These are phyloP conservation scores for Platalea minor DNA, from an alignment of 2,797 vertebrate genomes.

Conservation along the genomic window DNA sequence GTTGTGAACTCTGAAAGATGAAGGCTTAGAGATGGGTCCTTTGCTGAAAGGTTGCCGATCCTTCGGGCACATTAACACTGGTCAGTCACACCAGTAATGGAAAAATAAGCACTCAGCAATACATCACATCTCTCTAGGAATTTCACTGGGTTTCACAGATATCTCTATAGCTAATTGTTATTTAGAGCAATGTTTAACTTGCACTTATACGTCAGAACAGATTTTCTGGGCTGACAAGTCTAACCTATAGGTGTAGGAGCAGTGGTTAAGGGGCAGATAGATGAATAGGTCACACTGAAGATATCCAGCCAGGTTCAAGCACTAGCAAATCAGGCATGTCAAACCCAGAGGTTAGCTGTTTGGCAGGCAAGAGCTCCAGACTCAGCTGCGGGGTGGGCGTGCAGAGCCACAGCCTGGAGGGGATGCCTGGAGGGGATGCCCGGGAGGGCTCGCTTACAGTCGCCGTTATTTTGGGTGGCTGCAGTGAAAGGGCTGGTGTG, in stretches of 20 bases:
- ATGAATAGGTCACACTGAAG: background rate
- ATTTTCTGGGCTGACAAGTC: background rate
- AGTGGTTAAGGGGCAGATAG: background rate
- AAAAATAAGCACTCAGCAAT: background rate
- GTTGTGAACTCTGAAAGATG: background rate
- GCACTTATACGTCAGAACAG: background rate
- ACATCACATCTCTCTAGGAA: background rate
- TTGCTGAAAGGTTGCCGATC: background rate
- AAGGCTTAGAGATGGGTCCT: fast-evolving
- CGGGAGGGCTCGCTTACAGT: fast-evolving
- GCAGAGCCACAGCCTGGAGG: background rate
- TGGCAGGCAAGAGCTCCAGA: background rate
- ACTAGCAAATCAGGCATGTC: background rate
- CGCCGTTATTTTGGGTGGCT: background rate
- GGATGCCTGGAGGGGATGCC: background rate
- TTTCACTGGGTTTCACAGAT: background rate
- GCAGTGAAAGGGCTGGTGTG: background rate
- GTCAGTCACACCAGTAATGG: background rate
- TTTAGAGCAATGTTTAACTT: background rate
- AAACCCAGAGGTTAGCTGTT: background rate
- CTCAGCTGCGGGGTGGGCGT: background rate
- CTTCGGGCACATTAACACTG: background rate
- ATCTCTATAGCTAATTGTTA: background rate
- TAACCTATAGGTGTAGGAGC: background rate
- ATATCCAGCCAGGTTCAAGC: background rate